Conservation (phyloP, 2,113 vertebrate species). For the Eptesicus fuscus region DNA sequence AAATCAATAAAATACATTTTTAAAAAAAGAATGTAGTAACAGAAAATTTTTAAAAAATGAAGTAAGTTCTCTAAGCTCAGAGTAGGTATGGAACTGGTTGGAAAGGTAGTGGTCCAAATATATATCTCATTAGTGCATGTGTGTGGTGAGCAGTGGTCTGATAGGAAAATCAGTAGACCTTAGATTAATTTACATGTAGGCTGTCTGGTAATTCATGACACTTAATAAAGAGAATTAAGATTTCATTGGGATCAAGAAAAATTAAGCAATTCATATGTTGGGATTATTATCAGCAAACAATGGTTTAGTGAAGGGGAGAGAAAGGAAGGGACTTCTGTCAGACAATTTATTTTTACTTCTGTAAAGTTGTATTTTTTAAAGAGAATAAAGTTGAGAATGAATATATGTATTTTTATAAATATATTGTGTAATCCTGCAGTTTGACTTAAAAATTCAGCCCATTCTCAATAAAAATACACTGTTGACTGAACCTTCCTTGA, state of each 20-base stretch:
- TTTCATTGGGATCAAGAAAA: not conserved
- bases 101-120: not conserved
- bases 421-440: not conserved
- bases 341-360: not conserved
- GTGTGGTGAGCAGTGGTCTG: not conserved
- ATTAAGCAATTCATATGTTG: not conserved
- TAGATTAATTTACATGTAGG: not conserved
- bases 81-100: not conserved
- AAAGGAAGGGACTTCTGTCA: not conserved
- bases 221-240: not conserved
- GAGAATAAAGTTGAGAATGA: not conserved
- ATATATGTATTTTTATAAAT: slow-evolving; percentile 14
- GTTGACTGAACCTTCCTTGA: not conserved
- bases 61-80: not conserved
- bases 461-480: not conserved
- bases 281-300: not conserved
- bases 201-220: not conserved
- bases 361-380: not conserved
- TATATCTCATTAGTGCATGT: not conserved
- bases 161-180: not conserved
- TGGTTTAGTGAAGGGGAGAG: not conserved
- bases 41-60: not conserved
- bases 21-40: not conserved
- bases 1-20: no score
- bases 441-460: slow-evolving; percentile 13